Conservation (phyloP, 2,888 invertebrate species). For the Perizoma flavofasciatum region DNA sequence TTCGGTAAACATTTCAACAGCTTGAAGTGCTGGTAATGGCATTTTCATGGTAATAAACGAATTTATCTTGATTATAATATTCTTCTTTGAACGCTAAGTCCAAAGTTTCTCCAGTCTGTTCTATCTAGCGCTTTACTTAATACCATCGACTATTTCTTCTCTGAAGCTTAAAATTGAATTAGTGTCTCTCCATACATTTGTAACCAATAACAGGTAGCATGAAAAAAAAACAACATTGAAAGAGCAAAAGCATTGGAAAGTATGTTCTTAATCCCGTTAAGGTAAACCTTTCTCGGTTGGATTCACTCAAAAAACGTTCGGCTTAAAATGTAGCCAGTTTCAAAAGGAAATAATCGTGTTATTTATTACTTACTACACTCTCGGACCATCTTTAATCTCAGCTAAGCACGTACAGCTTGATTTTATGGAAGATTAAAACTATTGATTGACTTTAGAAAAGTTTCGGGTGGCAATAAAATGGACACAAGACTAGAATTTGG, state of each 20-base stretch:
- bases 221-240: constrained; percentile 37
- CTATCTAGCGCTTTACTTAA: constrained; percentile 5
- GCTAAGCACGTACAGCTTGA: constrained; percentile 70
- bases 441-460: constrained; percentile 69
- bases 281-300: constrained; percentile 62
- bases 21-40: not conserved
- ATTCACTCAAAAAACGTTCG: constrained; percentile 64
- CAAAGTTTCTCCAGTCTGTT: no score
- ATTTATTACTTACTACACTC: constrained; percentile 78
- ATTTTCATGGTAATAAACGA: constrained; percentile 2
- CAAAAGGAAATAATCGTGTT: constrained; percentile 79
- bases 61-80: constrained; percentile 5
- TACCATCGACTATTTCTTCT: constrained; percentile 21
- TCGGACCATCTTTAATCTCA: constrained; percentile 75
- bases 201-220: constrained; percentile 42
- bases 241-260: constrained; percentile 30
- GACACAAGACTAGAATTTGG: constrained; percentile 50
- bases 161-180: constrained; percentile 32
- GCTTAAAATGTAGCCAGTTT: constrained; percentile 65
- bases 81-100: no score
- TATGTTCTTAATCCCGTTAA: constrained; percentile 65
- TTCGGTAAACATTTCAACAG: no score
- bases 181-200: constrained; percentile 31
- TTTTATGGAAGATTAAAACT: constrained; percentile 78
- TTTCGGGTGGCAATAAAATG: constrained; percentile 64